A percentile compares a stretch with the other conserved stretches of the same genome.
Conservation (phyloP, 2,113 vertebrate species). For the Caranx melampygus region DNA sequence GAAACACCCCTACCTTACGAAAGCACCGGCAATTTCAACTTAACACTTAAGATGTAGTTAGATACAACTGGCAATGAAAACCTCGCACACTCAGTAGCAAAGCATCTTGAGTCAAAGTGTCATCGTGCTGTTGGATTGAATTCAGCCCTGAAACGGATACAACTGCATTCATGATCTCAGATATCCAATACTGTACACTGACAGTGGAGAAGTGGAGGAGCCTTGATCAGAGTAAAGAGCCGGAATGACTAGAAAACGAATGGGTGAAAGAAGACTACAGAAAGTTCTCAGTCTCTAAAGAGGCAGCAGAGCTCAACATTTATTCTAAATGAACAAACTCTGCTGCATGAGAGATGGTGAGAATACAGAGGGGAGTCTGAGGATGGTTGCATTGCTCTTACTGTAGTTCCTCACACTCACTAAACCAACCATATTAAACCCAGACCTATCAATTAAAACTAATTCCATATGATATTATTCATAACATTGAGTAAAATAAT, state of each 20-base stretch:
- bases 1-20: not conserved
- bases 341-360: not conserved
- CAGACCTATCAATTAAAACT: too few relatives aligned
- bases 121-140: constrained; percentile 28
- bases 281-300: constrained; percentile 29
- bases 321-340: not conserved
- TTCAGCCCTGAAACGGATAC: constrained; percentile 48
- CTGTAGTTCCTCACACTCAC: too few relatives aligned
- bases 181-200: constrained; percentile 53
- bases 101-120: constrained; percentile 35
- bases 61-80: constrained; percentile 24
- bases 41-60: constrained; percentile 14
- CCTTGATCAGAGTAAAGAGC: constrained; percentile 61
- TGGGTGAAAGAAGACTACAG: not conserved
- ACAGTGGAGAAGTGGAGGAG: constrained; percentile 65
- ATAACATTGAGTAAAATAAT: too few relatives aligned
- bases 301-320: constrained; percentile 8
- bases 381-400: too few relatives aligned
- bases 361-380: too few relatives aligned
- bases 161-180: constrained; percentile 41
- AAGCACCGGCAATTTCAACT: not conserved
- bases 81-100: constrained; percentile 41
- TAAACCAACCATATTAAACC: too few relatives aligned
- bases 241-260: constrained; percentile 50
- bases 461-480: too few relatives aligned